Percentiles rank a stretch among this genome's conserved stretches.
These are phyloP conservation scores for Poicephalus meyeri DNA, from an alignment of 2,113 vertebrate genomes.

Conservation along the genomic window DNA sequence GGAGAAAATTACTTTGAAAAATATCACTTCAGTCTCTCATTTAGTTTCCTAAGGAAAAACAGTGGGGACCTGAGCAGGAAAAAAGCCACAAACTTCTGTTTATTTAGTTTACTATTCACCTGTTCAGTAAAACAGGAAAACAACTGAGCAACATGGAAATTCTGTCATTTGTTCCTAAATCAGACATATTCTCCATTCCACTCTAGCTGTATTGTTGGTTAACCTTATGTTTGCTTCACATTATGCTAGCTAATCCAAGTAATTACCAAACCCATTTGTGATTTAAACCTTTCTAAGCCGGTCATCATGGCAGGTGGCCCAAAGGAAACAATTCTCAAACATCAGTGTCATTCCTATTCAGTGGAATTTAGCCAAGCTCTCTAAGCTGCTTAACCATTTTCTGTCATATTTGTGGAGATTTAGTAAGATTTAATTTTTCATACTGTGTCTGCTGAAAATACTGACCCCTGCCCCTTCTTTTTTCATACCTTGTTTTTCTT, in stretches of 20 bases:
- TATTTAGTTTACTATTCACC: background rate
- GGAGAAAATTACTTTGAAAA: background rate
- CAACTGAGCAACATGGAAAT: background rate
- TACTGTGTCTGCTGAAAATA: background rate
- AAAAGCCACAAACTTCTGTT: background rate
- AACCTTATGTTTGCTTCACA: background rate
- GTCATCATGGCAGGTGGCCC: background rate
- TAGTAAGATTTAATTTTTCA: background rate
- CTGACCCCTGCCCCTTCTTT: background rate
- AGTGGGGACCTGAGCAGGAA: background rate
- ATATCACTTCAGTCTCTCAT: background rate
- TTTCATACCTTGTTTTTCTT: background rate
- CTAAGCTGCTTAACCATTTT: constrained; percentile 26
- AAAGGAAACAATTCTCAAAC: constrained; percentile 40
- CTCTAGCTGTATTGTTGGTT: background rate
- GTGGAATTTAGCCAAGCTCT: background rate
- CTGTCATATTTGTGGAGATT: constrained; percentile 14
- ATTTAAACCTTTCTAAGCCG: constrained; percentile 39
- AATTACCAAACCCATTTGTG: constrained; percentile 26
- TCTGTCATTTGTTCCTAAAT: background rate
- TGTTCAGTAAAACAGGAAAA: background rate
- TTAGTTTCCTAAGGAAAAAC: background rate
- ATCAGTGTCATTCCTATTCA: background rate
- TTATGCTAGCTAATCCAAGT: background rate
- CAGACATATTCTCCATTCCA: background rate